Conservation (phyloP, 1,140 invertebrate species). For the Ooceraea biroi region DNA sequence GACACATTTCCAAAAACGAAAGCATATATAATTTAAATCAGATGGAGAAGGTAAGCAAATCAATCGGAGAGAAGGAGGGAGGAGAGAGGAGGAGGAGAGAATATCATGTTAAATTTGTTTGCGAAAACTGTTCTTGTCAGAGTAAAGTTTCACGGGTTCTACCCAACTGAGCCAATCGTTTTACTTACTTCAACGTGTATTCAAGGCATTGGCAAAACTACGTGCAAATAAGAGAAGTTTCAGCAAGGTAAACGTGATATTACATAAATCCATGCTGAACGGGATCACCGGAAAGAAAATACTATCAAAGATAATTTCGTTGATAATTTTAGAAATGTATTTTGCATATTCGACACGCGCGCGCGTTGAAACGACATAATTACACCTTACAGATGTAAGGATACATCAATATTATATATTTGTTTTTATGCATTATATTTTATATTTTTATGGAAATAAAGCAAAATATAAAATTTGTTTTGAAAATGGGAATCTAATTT, state of each 20-base stretch:
- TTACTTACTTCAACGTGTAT: conserved; percentile 25
- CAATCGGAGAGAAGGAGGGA: too few species aligned
- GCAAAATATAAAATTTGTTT: background rate
- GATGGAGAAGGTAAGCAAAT: background rate
- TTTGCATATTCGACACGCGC: background rate
- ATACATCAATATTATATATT: background rate
- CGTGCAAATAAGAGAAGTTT: conserved; percentile 28
- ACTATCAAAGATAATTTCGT: background rate
- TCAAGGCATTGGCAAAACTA: conserved; percentile 26
- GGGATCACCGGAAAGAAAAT: background rate
- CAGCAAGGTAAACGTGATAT: background rate
- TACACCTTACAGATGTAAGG: background rate
- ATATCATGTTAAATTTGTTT: conserved; percentile 42
- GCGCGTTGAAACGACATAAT: background rate
- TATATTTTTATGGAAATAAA: background rate
- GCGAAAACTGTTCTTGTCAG: conserved; percentile 35
- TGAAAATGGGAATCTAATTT: background rate
- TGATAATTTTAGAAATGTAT: background rate
- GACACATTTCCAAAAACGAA: background rate
- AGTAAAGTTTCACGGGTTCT: conserved; percentile 41
- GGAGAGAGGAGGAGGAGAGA: conserved; percentile 41
- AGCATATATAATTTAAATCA: conserved; percentile 63
- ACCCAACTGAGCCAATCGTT: conserved; percentile 29
- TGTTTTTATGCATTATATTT: too few species aligned
- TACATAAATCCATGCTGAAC: background rate